A percentile compares a stretch with the other conserved stretches of the same genome.
phyloP scores from a whole-genome alignment of 1,140 invertebrate genomes.

The Drosophila ananassae region DNA sequence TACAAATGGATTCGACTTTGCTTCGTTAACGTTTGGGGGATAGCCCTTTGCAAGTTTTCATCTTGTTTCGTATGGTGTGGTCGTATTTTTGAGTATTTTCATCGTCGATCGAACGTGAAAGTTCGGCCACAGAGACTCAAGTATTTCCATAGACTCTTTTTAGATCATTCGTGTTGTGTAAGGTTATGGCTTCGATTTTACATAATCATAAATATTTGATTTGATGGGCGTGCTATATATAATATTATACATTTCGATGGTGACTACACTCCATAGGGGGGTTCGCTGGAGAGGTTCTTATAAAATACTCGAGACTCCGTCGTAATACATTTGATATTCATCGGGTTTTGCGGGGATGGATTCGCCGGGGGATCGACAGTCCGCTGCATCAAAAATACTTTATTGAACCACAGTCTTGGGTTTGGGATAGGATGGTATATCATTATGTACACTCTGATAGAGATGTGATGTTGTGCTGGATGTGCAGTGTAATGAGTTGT shows the following conservation, averaged over 20 bases:
- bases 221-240: slow-evolving; percentile 35
- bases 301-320: slow-evolving; percentile 78
- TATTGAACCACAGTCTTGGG: slow-evolving; percentile 61
- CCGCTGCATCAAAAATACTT: slow-evolving; percentile 71
- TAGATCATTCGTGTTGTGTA: slow-evolving; percentile 17
- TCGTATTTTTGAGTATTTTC: slow-evolving; percentile 78
- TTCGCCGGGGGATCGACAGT: slow-evolving; percentile 34
- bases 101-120: slow-evolving; percentile 38
- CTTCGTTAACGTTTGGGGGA: slow-evolving; percentile 20
- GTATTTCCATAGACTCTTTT: slow-evolving; percentile 61
- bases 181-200: slow-evolving; percentile 34
- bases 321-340: slow-evolving; percentile 72
- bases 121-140: slow-evolving; percentile 68
- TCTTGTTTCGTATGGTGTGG: slow-evolving; percentile 37
- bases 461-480: slow-evolving; percentile 17
- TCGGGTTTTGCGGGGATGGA: slow-evolving; percentile 40
- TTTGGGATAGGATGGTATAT: slow-evolving; percentile 23
- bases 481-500: slow-evolving; percentile 28
- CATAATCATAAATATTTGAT: slow-evolving; percentile 34
- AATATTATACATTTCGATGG: slow-evolving; percentile 38
- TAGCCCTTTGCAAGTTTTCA: slow-evolving; percentile 65
- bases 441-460: slow-evolving; percentile 28
- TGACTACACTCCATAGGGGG: slow-evolving; percentile 32
- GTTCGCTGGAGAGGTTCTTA: slow-evolving; percentile 48
- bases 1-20: slow-evolving; percentile 58